These are phyloP conservation scores for Hemicrepidius hirtus DNA, from an alignment of 2,888 invertebrate species.

Conservation along the genomic window DNA sequence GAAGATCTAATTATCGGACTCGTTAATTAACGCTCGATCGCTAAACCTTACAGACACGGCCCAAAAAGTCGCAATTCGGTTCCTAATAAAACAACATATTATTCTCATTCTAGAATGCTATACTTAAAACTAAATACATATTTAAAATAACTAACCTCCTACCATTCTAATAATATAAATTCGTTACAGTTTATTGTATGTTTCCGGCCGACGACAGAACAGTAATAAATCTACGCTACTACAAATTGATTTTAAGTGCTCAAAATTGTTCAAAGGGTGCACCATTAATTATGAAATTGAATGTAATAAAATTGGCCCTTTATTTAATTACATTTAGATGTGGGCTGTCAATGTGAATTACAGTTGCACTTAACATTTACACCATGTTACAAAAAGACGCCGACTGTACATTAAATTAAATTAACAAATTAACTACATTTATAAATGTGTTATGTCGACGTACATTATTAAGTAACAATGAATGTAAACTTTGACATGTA, in stretches of 20 bases:
- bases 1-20: no score
- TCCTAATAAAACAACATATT: no score
- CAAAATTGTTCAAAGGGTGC: slow-evolving; percentile 46
- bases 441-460: no score
- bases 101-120: no score
- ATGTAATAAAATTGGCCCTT: slow-evolving; percentile 39
- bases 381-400: not conserved
- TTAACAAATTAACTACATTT: not conserved
- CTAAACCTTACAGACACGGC: no score
- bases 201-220: slow-evolving; percentile 39
- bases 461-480: no score
- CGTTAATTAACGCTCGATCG: no score
- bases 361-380: not conserved
- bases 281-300: slow-evolving; percentile 37
- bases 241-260: slow-evolving; percentile 49
- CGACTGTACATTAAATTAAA: not conserved
- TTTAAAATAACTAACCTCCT: slow-evolving; percentile 19
- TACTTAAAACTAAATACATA: slow-evolving; percentile 6
- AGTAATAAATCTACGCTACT: slow-evolving; percentile 42
- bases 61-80: no score
- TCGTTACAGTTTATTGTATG: slow-evolving; percentile 35
- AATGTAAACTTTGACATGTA: no score
- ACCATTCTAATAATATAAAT: slow-evolving; percentile 31
- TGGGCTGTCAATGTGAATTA: slow-evolving; percentile 42
- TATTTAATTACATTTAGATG: slow-evolving; percentile 40